A percentile compares a stretch with the other conserved stretches of the same genome.
These are phyloP conservation scores for Zophobas morio DNA, from an alignment of 1,140 invertebrate species.

Conservation along the genomic window DNA sequence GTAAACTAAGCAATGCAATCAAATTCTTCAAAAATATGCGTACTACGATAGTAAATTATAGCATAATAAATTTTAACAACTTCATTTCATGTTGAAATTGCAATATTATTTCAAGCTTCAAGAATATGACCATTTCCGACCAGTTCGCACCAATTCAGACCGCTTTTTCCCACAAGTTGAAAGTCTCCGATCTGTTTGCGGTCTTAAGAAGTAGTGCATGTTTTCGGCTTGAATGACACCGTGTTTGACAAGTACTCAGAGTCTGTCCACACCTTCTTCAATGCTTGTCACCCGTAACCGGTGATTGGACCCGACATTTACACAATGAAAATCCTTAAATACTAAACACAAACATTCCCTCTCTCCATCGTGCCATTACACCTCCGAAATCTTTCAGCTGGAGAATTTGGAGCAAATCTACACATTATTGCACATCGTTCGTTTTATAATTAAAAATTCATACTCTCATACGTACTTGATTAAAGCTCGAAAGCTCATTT, in stretches of 20 bases:
- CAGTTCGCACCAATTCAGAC: neutral
- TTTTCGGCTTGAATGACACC: slow-evolving; percentile 51
- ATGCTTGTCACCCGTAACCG: slow-evolving; percentile 55
- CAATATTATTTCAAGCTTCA: too few species aligned
- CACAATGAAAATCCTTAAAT: slow-evolving; percentile 50
- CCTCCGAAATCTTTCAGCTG: slow-evolving; percentile 1
- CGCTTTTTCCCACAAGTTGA: slow-evolving; percentile 13
- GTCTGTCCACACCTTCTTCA: slow-evolving; percentile 58
- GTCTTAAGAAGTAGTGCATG: slow-evolving; percentile 34
- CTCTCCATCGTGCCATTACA: slow-evolving; percentile 11
- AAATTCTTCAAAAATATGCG: too few species aligned
- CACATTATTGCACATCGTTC: neutral
- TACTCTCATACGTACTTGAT: neutral
- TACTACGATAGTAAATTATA: too few species aligned
- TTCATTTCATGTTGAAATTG: too few species aligned
- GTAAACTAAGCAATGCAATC: too few species aligned
- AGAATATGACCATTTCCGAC: too few species aligned
- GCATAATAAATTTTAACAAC: too few species aligned
- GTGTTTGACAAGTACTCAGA: slow-evolving; percentile 59
- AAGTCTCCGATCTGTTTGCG: slow-evolving; percentile 29
- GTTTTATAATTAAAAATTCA: neutral
- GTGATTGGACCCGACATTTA: slow-evolving; percentile 55
- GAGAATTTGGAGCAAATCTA: slow-evolving; percentile 8
- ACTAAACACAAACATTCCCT: slow-evolving; percentile 44
- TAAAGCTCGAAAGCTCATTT: slow-evolving; percentile 23